These are phyloP conservation scores for Oxycera nigricornis DNA, from an alignment of 2,888 invertebrate genomes.

Conservation along the genomic window DNA sequence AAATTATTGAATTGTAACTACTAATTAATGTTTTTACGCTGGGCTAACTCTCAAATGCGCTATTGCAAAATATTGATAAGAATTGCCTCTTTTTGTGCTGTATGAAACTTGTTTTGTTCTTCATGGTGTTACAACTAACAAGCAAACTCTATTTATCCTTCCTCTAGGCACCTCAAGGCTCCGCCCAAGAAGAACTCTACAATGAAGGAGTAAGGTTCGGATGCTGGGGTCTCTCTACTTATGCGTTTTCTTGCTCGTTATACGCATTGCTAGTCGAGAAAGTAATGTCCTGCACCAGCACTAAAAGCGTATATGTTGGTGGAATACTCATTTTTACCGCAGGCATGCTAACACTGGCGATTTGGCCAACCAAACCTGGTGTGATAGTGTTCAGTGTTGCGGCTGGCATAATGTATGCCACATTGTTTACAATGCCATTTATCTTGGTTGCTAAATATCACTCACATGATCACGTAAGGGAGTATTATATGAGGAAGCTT, in stretches of 20 bases:
- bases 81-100: too few relatives aligned
- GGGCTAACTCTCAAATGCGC: too few relatives aligned
- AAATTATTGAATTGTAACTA: too few relatives aligned
- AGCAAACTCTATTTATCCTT: background rate
- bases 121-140: background rate
- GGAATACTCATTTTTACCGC: slow-evolving; percentile 59
- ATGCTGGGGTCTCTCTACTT: slow-evolving; percentile 62
- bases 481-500: background rate
- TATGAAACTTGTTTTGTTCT: too few relatives aligned
- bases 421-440: slow-evolving; percentile 62
- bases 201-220: slow-evolving; percentile 61
- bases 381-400: slow-evolving; percentile 60
- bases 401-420: slow-evolving; percentile 61
- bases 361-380: slow-evolving; percentile 60
- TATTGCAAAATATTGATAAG: too few relatives aligned
- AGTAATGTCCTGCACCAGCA: slow-evolving; percentile 52
- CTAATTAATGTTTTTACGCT: too few relatives aligned
- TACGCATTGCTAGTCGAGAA: slow-evolving; percentile 60
- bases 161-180: slow-evolving; percentile 52
- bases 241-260: slow-evolving; percentile 61
- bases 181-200: slow-evolving; percentile 53
- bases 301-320: slow-evolving; percentile 58
- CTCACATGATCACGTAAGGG: slow-evolving; percentile 60
- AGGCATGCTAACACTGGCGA: slow-evolving; percentile 61
- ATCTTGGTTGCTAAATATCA: slow-evolving; percentile 61